These are phyloP conservation scores for Pagetopsis macropterus DNA, from an alignment of 2,797 vertebrate species.

Conservation along the genomic window DNA sequence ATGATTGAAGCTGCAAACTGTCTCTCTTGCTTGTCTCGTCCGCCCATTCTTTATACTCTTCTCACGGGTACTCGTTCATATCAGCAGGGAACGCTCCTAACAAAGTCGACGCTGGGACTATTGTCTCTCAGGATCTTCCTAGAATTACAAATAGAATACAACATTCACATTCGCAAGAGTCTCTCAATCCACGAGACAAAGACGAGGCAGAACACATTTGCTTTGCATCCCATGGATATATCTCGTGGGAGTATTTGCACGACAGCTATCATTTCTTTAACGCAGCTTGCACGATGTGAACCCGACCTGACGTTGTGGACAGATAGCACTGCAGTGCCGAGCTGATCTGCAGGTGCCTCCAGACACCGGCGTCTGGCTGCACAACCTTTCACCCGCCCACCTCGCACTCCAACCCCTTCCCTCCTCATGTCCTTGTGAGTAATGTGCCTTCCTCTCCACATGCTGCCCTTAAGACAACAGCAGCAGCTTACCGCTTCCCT, in stretches of 20 bases:
- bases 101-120: slow-evolving; percentile 62
- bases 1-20: neutral
- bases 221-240: slow-evolving; percentile 35
- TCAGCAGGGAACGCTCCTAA: slow-evolving; percentile 52
- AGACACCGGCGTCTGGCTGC: slow-evolving; percentile 60
- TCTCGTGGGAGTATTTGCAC: slow-evolving; percentile 56
- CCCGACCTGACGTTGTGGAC: slow-evolving; percentile 58
- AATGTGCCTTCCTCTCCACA: slow-evolving; percentile 68
- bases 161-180: slow-evolving; percentile 63
- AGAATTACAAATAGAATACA: slow-evolving; percentile 58
- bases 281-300: slow-evolving; percentile 55
- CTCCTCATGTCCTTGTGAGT: slow-evolving; percentile 70
- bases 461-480: slow-evolving; percentile 75
- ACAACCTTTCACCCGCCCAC: slow-evolving; percentile 70
- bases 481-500: slow-evolving; percentile 68
- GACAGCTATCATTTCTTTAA: slow-evolving; percentile 62
- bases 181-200: slow-evolving; percentile 55
- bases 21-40: slow-evolving; percentile 1
- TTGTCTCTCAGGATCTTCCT: slow-evolving; percentile 54
- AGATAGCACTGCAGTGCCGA: slow-evolving; percentile 55
- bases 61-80: slow-evolving; percentile 43
- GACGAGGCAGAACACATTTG: slow-evolving; percentile 55
- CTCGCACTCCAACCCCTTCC: slow-evolving; percentile 57
- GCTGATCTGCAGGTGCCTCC: slow-evolving; percentile 56
- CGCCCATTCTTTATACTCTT: slow-evolving; percentile 15